Evolutionary conservation across 2,797 vertebrate species (phyloP).

Genomic region (Smutsia gigantea): DNA sequence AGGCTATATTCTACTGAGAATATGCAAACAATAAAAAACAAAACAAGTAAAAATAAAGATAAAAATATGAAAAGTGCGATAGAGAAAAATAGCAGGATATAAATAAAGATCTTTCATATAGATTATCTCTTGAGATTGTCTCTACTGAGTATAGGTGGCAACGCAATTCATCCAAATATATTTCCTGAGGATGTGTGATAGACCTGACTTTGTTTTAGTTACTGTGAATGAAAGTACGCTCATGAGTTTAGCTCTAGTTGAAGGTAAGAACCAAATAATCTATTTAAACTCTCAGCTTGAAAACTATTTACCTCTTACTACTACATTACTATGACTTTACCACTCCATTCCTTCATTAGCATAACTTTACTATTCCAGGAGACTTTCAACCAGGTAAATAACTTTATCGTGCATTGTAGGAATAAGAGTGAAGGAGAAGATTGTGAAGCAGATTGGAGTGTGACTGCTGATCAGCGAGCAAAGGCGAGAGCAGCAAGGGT

Average conservation of each 20-base stretch:
- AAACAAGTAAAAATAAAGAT: background rate
- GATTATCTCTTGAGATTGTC: background rate
- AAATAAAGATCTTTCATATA: background rate
- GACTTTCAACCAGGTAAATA: background rate
- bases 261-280: background rate
- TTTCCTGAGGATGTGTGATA: background rate
- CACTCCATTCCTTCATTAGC: background rate
- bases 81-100: background rate
- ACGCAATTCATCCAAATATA: background rate
- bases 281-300: background rate
- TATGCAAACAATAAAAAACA: background rate
- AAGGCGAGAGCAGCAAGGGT: background rate
- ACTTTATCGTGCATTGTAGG: background rate
- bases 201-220: background rate
- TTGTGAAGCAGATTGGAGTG: background rate
- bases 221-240: background rate
- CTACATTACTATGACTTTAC: background rate
- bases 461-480: background rate
- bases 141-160: background rate
- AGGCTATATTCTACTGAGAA: background rate
- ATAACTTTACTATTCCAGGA: background rate
- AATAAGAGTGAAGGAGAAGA: background rate
- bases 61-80: background rate
- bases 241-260: background rate
- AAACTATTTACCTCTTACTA: background rate